A percentile compares a stretch with the other conserved stretches of the same genome.
Conservation (phyloP, 2,888 invertebrate species). For the Fissipunctia ypsillon region DNA sequence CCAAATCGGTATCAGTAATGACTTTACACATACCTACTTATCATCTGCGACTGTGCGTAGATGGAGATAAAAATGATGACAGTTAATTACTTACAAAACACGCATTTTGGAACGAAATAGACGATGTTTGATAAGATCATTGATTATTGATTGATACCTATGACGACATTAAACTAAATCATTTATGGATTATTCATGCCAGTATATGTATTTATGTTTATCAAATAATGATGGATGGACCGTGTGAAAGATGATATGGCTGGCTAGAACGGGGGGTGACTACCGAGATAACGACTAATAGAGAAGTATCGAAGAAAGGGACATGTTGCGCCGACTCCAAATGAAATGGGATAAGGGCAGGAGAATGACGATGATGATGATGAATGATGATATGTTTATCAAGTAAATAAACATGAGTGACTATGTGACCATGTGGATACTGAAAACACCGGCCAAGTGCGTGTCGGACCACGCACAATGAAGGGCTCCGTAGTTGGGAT, state of each 20-base stretch:
- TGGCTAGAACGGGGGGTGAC: too few species aligned
- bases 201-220: neutral
- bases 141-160: neutral
- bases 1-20: slow-evolving; percentile 48
- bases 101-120: neutral
- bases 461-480: too few species aligned
- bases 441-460: too few species aligned
- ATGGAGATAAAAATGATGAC: slow-evolving; percentile 38
- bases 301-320: too few species aligned
- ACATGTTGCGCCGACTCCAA: too few species aligned
- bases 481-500: too few species aligned
- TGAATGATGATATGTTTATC: slow-evolving; percentile 6
- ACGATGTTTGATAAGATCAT: neutral
- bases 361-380: neutral
- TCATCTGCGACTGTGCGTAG: slow-evolving; percentile 35
- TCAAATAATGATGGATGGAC: neutral
- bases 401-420: slow-evolving; percentile 35
- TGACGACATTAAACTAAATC: neutral
- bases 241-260: neutral
- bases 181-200: slow-evolving; percentile 18
- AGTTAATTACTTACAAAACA: slow-evolving; percentile 33
- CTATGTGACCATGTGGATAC: too few species aligned
- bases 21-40: slow-evolving; percentile 33
- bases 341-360: neutral
- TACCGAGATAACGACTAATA: too few species aligned